phyloP scores from a whole-genome alignment of 2,797 vertebrate genomes.

The Telmatherina bonti region DNA sequence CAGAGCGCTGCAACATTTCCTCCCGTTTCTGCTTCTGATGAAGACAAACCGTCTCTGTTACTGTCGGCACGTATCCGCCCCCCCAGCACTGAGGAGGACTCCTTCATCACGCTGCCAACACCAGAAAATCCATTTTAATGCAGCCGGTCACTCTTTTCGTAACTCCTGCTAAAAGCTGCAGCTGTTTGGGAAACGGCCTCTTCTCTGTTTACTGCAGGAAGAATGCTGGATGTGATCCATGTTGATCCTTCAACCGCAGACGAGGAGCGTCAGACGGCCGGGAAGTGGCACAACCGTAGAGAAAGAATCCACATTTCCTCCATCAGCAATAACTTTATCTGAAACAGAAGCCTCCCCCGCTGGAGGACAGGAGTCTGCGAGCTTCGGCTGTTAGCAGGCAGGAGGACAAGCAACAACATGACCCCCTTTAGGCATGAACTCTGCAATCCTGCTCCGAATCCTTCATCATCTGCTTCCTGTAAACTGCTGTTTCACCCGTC shows the following conservation, averaged over 20 bases:
- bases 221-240: neutral
- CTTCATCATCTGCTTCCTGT: neutral
- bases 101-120: neutral
- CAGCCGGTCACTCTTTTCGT: neutral
- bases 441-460: neutral
- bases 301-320: slow-evolving; percentile 1
- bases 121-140: neutral
- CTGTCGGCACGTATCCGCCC: neutral
- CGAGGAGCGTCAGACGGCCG: neutral
- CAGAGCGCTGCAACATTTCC: neutral
- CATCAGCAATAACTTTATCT: neutral
- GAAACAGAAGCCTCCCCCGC: slow-evolving; percentile 14
- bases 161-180: neutral
- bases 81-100: neutral
- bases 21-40: too few relatives aligned
- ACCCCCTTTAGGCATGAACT: neutral
- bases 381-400: neutral
- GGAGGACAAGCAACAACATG: neutral
- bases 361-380: neutral
- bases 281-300: slow-evolving; percentile 21
- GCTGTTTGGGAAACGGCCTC: neutral
- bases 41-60: neutral
- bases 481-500: too few relatives aligned
- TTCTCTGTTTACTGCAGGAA: neutral
- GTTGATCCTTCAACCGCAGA: slow-evolving; percentile 6